Evolutionary conservation across 2,797 vertebrate species (phyloP).

Genomic region (Ambastaia sidthimunki): DNA sequence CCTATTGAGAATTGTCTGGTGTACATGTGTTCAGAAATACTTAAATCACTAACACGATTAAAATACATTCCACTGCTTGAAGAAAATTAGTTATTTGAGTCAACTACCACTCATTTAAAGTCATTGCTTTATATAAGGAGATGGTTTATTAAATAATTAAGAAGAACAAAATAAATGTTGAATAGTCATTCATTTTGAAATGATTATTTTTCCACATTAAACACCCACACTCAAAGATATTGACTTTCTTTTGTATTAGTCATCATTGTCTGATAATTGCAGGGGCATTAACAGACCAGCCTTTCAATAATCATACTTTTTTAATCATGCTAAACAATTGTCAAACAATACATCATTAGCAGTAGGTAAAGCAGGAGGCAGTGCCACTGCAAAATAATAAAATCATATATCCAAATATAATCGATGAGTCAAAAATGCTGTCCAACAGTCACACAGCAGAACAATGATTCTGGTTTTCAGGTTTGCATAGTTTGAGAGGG

Average conservation of each 20-base stretch:
- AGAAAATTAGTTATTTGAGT: neutral
- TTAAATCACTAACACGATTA: neutral
- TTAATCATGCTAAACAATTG: neutral
- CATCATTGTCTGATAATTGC: neutral
- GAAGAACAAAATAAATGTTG: neutral
- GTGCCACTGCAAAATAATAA: no score
- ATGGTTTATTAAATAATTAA: slow-evolving; percentile 6
- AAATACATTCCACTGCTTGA: neutral
- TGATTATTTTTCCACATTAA: no score
- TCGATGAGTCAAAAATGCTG: no score
- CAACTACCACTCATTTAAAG: slow-evolving; percentile 6
- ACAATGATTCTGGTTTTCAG: no score
- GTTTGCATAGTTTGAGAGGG: no score
- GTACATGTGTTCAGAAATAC: neutral
- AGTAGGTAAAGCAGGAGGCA: no score
- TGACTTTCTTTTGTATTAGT: neutral
- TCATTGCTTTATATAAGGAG: neutral
- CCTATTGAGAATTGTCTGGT: neutral
- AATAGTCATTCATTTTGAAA: no score
- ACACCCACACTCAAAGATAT: neutral
- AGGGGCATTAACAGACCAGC: neutral
- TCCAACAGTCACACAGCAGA: no score
- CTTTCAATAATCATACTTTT: neutral
- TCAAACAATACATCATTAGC: no score
- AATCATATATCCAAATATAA: no score